Base-by-base conservation (phyloP, 2,888 invertebrate species). In the Nomada goodeniana region DNA sequence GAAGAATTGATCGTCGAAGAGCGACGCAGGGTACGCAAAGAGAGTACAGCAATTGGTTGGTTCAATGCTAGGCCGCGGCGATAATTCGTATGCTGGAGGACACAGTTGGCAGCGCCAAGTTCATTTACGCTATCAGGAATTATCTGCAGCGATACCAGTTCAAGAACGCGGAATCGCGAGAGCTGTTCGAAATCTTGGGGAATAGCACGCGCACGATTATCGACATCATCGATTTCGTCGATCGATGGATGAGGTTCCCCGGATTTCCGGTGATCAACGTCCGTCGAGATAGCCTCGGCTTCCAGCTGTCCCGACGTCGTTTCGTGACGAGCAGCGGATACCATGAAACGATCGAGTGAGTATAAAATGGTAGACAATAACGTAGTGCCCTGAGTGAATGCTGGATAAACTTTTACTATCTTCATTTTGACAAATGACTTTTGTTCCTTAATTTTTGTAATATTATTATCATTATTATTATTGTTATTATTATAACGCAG, bases 81-180 rank as follows among this genome's bases (percentile, higher is more conserved):
- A 86, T 89, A 65, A 84, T 89, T 70, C 80, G 84, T 29, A 89
- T 89, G 89, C 68, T 88, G 44, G 86, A 86, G 59, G 82, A 87
- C 18, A 81, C 80, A 0, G 76, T 89, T 65, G 87, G 86, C 63
- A 73, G 50, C 18, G 15, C 61, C 4, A 85, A 42, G 57, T 89
- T 89, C 50, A n/a, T 87, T 20, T 36, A n/a, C 23, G 84, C 81
- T 0, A 67, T 89, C 18, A 82, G 83, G 20, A 79, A 83, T 20
- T 89, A 89, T 71, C 65, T 88, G 23, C 60, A 59, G 29, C 82
- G 4, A 10, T 84, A 89, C 63, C 87, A 80, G 60, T 89, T 87
- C 44, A 65, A 73, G 2, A 89, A 88, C 42, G 85, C 85, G 5
- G 85, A 85, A 5, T 88, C 87, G 20, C 59, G 53, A 23, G 76